phyloP scores from a whole-genome alignment of 2,888 invertebrate species.

The Nephrotoma flavescens region DNA sequence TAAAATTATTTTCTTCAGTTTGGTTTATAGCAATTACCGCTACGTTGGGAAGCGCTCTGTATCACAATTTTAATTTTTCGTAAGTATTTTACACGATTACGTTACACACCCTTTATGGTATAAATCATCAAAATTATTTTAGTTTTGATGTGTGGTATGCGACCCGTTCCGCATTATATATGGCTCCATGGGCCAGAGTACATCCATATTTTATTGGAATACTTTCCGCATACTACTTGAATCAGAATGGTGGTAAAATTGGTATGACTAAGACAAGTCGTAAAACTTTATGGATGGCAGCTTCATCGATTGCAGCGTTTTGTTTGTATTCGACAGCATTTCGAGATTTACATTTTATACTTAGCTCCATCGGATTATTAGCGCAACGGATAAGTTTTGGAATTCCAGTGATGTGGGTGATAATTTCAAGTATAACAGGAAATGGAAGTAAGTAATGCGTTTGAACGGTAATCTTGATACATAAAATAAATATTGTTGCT shows the following conservation, averaged over 20 bases:
- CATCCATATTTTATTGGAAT: slow-evolving; percentile 36
- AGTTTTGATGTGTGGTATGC: slow-evolving; percentile 26
- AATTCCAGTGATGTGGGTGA: slow-evolving; percentile 39
- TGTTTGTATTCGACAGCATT: slow-evolving; percentile 28
- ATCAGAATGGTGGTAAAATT: slow-evolving; percentile 23
- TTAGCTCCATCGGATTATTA: slow-evolving; percentile 35
- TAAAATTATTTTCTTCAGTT: slow-evolving; percentile 5
- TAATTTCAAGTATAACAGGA: slow-evolving; percentile 39
- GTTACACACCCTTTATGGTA: background rate
- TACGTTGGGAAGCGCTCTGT: background rate
- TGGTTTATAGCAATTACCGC: background rate
- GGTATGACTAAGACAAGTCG: slow-evolving; percentile 7
- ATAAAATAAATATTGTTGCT: too few relatives aligned
- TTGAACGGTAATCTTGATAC: background rate
- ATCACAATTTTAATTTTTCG: background rate
- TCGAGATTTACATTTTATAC: slow-evolving; percentile 31
- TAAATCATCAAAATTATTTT: background rate
- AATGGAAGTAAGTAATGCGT: slow-evolving; percentile 22
- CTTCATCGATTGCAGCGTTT: slow-evolving; percentile 22
- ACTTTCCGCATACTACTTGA: slow-evolving; percentile 32
- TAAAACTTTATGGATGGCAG: slow-evolving; percentile 21
- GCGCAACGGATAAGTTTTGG: slow-evolving; percentile 38
- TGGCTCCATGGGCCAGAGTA: slow-evolving; percentile 36
- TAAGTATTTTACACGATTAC: background rate
- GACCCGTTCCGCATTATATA: slow-evolving; percentile 33